phyloP scores from a whole-genome alignment of 2,888 invertebrate genomes.

The Oxycera nigricornis region DNA sequence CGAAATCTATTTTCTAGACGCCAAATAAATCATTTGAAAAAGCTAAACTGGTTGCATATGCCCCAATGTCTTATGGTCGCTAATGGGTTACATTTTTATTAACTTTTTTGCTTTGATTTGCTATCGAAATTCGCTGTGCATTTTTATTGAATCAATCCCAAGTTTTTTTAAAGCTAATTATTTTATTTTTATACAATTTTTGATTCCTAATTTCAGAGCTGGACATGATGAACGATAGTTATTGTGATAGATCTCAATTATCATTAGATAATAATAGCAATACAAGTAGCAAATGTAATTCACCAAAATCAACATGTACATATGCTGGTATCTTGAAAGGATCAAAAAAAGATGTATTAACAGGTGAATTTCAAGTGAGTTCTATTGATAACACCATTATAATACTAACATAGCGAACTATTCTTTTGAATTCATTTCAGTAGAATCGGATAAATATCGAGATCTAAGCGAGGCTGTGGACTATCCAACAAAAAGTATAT shows the following conservation, averaged over 20 bases:
- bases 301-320: conserved; percentile 56
- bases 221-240: conserved; percentile 44
- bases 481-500: conserved; percentile 57
- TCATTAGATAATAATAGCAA: conserved; percentile 24
- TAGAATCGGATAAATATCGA: conserved; percentile 61
- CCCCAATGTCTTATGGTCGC: no score
- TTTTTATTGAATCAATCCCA: no score
- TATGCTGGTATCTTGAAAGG: conserved; percentile 92
- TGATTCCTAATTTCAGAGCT: conserved; percentile 48
- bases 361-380: conserved; percentile 69
- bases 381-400: neutral
- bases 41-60: no score
- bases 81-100: no score
- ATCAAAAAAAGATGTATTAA: conserved; percentile 80
- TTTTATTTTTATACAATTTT: neutral
- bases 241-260: conserved; percentile 38
- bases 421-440: conserved; percentile 25
- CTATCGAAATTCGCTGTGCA: no score
- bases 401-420: no score
- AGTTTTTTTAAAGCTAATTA: no score
- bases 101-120: no score
- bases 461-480: conserved; percentile 61
- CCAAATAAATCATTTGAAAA: no score
- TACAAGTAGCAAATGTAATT: conserved; percentile 16
- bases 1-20: no score